Conservation (phyloP, 2,888 invertebrate genomes). For the Dicranocentrus wangi region DNA sequence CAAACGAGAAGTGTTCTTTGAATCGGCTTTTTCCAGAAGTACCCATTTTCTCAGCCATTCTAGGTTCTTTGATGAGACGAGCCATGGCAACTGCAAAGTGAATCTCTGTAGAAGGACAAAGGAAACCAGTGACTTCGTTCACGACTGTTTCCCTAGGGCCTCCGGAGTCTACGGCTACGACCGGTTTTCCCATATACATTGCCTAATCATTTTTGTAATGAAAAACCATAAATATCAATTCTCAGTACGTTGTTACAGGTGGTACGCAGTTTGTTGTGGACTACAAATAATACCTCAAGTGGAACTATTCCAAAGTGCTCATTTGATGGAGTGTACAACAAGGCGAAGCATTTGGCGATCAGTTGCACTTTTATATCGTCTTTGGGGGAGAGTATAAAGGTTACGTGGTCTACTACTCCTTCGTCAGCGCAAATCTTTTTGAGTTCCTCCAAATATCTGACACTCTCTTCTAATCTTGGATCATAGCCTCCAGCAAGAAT, state of each 20-base stretch:
- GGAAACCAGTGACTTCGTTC: slow-evolving; percentile 85
- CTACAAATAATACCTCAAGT: too few relatives aligned
- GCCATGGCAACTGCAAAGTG: slow-evolving; percentile 87
- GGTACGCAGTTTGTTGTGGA: too few relatives aligned
- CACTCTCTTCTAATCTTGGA: slow-evolving; percentile 88
- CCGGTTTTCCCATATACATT: slow-evolving; percentile 94
- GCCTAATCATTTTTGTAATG: too few relatives aligned
- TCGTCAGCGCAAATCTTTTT: slow-evolving; percentile 80
- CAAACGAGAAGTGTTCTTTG: slow-evolving; percentile 86
- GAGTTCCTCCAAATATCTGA: slow-evolving; percentile 87
- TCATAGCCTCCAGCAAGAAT: slow-evolving; percentile 98
- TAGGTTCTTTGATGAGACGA: slow-evolving; percentile 80
- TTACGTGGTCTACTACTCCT: slow-evolving; percentile 82
- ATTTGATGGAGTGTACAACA: slow-evolving; percentile 95
- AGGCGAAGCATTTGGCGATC: slow-evolving; percentile 83
- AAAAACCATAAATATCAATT: not conserved
- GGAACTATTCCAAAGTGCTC: slow-evolving; percentile 99
- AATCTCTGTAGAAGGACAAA: slow-evolving; percentile 82
- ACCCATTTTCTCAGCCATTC: slow-evolving; percentile 82
- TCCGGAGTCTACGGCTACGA: slow-evolving; percentile 95
- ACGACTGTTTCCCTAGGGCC: slow-evolving; percentile 95
- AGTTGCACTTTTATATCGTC: slow-evolving; percentile 89
- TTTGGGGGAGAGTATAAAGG: slow-evolving; percentile 89
- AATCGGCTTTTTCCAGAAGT: slow-evolving; percentile 84
- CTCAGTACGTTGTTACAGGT: too few relatives aligned